phyloP scores from a whole-genome alignment of 2,113 vertebrate species.

The Alectura lathami region DNA sequence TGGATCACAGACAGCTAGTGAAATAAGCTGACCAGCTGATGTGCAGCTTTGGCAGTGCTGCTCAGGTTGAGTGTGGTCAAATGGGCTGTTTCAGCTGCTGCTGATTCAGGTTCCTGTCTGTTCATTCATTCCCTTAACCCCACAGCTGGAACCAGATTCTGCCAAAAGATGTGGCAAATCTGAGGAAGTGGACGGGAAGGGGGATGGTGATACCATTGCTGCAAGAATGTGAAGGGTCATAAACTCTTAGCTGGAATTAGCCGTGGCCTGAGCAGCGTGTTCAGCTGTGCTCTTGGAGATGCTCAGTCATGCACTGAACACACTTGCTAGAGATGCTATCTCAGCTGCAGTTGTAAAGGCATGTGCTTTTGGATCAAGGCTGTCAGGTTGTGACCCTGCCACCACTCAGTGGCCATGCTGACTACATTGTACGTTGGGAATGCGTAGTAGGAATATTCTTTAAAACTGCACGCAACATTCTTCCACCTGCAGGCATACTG shows the following conservation, averaged over 20 bases:
- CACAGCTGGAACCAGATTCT: background rate
- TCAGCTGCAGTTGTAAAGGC: background rate
- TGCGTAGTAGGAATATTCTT: background rate
- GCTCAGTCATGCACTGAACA: background rate
- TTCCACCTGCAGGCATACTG: background rate
- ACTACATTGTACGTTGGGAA: background rate
- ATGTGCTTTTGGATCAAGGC: background rate
- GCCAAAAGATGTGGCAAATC: background rate
- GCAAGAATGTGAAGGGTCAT: background rate
- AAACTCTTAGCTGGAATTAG: background rate
- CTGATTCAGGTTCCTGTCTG: background rate
- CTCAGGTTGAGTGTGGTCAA: background rate
- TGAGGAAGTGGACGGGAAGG: background rate
- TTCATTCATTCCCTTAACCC: background rate
- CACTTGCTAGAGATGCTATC: background rate
- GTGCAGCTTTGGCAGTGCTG: background rate
- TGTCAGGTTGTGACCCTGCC: background rate
- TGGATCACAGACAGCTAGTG: background rate
- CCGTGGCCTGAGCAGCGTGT: background rate
- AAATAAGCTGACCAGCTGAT: background rate
- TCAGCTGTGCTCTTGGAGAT: background rate
- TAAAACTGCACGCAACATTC: background rate
- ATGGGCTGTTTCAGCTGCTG: background rate
- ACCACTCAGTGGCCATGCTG: background rate
- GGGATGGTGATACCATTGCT: background rate